Evolutionary conservation across 2,888 invertebrate species (phyloP), one percentile per base, ranked within the genome.

Genomic region (Mesoligia furuncula): DNA sequence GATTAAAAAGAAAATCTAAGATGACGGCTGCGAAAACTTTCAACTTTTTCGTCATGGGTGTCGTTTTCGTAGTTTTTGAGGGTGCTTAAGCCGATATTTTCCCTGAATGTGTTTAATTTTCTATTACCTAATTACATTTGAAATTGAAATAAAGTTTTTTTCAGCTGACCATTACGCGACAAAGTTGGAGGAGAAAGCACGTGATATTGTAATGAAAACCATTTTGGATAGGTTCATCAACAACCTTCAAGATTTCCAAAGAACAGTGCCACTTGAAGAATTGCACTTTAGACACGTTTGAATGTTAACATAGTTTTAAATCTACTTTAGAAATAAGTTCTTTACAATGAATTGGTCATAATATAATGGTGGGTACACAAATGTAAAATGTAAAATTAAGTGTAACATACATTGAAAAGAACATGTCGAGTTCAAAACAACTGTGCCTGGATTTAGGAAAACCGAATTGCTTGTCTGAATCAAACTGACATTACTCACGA

Each of bases 201-300:
- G 82, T 0, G 62, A 51, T 0, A 67, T 42, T 5, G 71, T 80
- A 2, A 62, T 82, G 80, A 67, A 67, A 39, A 76, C 27, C 0
- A 51, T 82, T 67, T 36, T 80, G 0, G 5, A 48, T 17, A 82
- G 11, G 76, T 76, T 57, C 24, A 71, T 71, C 0, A 45, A 57
- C 2, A 76, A 80, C 8, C 42, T 80, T 48, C 66, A 61, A 9
- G 82, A 80, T 31, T 80, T 80, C 24, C 77, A 82, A 45, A 70
- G 65, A 71, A 67, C 8, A 8, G 31, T 76, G 7, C 82, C 80
- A 15, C 9, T 80, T 36, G 62, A 82, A 45, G 67, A 80, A 24
- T 17, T 77, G 61, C 80, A 80, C n/a, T 82, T 71, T 67, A 71
- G n/a, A 80, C 31, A 70, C 15, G 67, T 81, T 70, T 82, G 57